A percentile compares a stretch with the other conserved stretches of the same genome.
These are phyloP conservation scores for Mimumesa dahlbomi DNA, from an alignment of 2,888 invertebrate genomes.

Conservation along the genomic window DNA sequence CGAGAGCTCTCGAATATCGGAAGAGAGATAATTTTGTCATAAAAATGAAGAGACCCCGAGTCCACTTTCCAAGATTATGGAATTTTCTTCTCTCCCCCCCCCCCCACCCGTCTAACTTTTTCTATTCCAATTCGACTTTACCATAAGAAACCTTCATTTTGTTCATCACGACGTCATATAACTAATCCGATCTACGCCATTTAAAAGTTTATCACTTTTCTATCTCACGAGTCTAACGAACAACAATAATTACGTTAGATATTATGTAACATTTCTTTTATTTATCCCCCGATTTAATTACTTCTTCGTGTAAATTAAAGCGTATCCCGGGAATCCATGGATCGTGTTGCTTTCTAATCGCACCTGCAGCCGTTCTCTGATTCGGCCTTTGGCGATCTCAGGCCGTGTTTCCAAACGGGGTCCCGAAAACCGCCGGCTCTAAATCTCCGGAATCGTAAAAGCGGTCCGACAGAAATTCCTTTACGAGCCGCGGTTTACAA, in stretches of 20 bases:
- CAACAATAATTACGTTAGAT: no score
- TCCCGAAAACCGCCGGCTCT: slow-evolving; percentile 4
- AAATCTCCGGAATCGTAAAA: slow-evolving; percentile 57
- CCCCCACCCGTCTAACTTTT: no score
- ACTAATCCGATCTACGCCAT: no score
- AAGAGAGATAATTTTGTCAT: slow-evolving; percentile 49
- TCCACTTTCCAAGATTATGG: slow-evolving; percentile 15
- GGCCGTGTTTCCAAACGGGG: background rate
- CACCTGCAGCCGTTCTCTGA: background rate
- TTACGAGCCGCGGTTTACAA: slow-evolving; percentile 67
- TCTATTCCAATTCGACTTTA: no score
- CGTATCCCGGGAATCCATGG: background rate
- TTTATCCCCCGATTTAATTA: no score
- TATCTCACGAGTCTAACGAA: no score
- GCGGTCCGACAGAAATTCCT: slow-evolving; percentile 55
- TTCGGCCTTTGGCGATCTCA: slow-evolving; percentile 6
- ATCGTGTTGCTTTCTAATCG: slow-evolving; percentile 19
- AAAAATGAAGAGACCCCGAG: slow-evolving; percentile 35
- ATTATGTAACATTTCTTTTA: no score
- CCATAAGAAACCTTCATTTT: no score
- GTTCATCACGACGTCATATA: no score
- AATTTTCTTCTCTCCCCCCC: no score
- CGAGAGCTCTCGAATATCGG: slow-evolving; percentile 50
- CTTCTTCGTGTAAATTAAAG: no score
- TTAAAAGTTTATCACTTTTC: no score